Percentiles rank a stretch among this genome's conserved stretches.
phyloP scores from a whole-genome alignment of 2,888 invertebrate genomes.

The Diplolepis rosae region DNA sequence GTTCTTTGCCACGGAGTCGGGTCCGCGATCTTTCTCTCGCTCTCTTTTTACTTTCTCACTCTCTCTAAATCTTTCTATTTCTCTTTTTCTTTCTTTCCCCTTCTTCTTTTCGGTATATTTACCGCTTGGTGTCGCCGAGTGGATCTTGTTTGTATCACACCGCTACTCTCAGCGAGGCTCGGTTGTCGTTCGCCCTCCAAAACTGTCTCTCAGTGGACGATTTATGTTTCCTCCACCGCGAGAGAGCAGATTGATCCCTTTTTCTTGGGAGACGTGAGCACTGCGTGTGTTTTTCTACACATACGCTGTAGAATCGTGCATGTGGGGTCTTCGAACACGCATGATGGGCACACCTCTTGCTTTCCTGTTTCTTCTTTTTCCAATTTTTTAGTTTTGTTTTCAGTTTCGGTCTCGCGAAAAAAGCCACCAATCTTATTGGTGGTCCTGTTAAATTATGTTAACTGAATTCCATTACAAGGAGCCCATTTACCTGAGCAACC shows the following conservation, averaged over 20 bases:
- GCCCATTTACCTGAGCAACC: no score
- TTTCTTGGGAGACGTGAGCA: conserved; percentile 59
- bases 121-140: conserved; percentile 64
- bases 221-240: conserved; percentile 68
- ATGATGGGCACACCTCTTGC: conserved; percentile 39
- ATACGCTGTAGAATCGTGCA: conserved; percentile 17
- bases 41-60: conserved; percentile 38
- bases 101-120: conserved; percentile 59
- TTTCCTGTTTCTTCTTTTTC: not conserved
- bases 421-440: conserved; percentile 9
- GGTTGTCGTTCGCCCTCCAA: conserved; percentile 60
- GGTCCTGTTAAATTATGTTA: not conserved
- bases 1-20: conserved; percentile 18
- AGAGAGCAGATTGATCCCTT: conserved; percentile 70
- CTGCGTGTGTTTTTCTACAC: conserved; percentile 29
- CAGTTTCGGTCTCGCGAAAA: not conserved
- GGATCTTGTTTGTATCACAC: conserved; percentile 71
- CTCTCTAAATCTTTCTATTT: not conserved
- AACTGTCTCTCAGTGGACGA: conserved; percentile 66
- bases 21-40: conserved; percentile 30
- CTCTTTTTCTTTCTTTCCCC: conserved; percentile 23
- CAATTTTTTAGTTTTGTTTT: not conserved
- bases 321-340: conserved; percentile 38
- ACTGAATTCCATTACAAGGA: not conserved
- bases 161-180: conserved; percentile 52